Evolutionary conservation across 2,797 vertebrate genomes (phyloP), one percentile per base, ranked within the genome.

Genomic region (Hydrocynus forskahlii): DNA sequence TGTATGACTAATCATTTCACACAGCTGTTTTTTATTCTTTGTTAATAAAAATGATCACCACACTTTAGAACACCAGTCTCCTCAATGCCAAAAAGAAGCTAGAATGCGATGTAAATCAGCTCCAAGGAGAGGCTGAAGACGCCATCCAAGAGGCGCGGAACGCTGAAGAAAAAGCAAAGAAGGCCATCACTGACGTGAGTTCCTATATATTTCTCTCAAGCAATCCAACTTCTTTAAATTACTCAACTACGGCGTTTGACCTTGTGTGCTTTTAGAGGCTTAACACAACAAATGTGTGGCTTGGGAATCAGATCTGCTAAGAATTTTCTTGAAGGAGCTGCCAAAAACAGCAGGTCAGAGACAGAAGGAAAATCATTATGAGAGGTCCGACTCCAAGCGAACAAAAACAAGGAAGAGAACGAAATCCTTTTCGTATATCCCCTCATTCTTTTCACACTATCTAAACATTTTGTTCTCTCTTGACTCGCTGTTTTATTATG

Each of bases 111-210:
- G 87, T 96, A 29, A 90, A 89, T 79, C 95, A 95, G 43, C 90
- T 95, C 79, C 95, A 96, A 89, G 90, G 81, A 0, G 95, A 96
- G 82, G 89, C 95, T 16, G 94, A 96, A 67, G 94, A 95, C 23
- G 90, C 92, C 1, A 48, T 94, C 72, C 95, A 96, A 82, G 96
- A 96, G 77, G 91, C 94, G 83, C 93, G 91, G 73, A 95, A 96
- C 8, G 94, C 95, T 9, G 96, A 96, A 80, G 95, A 96, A 73
- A 97, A 96, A 69, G 95, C 95, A 95, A 89, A 67, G 64, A 96
- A 96, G 76, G 95, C 95, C 0, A 93, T 96, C 87, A 96, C 94
- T 19, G 95, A 96, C 75, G 95, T 45, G 96, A 86, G 93, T 91
- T 35, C 23, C 10, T 57, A 12, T 40, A 8, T 14, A 74, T 74